Percentiles rank a stretch among this genome's conserved stretches.
These are phyloP conservation scores for Rhombomys opimus DNA, from an alignment of 2,113 vertebrate species.

Conservation along the genomic window DNA sequence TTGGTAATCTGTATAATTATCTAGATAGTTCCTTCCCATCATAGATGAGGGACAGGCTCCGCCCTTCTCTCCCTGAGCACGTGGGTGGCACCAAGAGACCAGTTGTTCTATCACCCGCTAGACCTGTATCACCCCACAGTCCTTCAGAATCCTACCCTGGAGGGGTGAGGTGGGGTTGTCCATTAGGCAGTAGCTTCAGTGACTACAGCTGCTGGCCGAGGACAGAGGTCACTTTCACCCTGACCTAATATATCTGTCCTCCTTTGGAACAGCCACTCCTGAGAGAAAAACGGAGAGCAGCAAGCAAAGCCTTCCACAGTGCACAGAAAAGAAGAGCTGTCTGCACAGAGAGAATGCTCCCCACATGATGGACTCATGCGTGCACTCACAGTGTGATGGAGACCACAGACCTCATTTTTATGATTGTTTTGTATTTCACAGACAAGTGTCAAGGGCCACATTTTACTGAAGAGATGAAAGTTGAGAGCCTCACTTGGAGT, in stretches of 20 bases:
- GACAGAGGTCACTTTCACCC: neutral
- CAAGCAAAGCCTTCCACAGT: neutral
- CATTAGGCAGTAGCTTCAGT: neutral
- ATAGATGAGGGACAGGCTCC: neutral
- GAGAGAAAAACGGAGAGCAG: neutral
- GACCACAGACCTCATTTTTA: neutral
- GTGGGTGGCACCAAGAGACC: neutral
- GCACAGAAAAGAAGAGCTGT: neutral
- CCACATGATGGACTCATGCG: no score
- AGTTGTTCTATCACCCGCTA: neutral
- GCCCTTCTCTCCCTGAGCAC: neutral
- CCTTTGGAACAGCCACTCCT: neutral
- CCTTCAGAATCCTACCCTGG: neutral
- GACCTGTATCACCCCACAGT: neutral
- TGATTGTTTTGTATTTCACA: neutral
- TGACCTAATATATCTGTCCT: neutral
- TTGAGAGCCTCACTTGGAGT: neutral
- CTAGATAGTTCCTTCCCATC: neutral
- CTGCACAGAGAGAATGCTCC: accelerated
- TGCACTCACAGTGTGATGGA: accelerated
- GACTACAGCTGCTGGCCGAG: neutral
- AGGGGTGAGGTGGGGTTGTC: neutral
- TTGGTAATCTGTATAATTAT: neutral
- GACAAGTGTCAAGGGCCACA: neutral
- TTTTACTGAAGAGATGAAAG: neutral